Evolutionary conservation across 2,888 invertebrate genomes (phyloP).

Genomic region (Gerris lacustris): DNA sequence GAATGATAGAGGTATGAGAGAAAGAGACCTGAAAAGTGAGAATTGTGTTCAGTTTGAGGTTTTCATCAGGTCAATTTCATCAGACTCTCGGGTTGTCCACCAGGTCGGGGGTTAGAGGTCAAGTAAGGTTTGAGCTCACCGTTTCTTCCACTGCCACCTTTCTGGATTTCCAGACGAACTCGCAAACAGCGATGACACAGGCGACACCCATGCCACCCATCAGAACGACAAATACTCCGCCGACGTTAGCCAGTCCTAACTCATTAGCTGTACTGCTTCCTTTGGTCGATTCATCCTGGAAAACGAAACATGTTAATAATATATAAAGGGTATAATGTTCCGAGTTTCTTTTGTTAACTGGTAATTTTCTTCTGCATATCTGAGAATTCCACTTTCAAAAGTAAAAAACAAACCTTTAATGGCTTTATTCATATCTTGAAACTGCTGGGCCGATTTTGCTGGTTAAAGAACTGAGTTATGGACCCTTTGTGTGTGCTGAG

Average conservation of each 20-base stretch:
- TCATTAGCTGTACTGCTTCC: constrained; percentile 77
- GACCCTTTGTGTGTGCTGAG: no score
- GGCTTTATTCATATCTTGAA: no score
- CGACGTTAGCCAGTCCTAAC: constrained; percentile 86
- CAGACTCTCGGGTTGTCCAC: constrained; percentile 27
- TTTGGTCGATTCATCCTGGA: constrained; percentile 70
- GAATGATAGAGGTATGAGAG: no score
- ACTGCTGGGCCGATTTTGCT: no score
- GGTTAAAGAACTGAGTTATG: no score
- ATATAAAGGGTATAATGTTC: no score
- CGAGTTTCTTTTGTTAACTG: no score
- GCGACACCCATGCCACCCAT: constrained; percentile 87
- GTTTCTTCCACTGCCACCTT: constrained; percentile 84
- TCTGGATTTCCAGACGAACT: constrained; percentile 90
- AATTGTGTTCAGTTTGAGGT: no score
- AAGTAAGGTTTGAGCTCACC: constrained; percentile 41
- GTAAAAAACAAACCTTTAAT: not conserved
- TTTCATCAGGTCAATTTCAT: not conserved
- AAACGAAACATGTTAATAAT: constrained; percentile 21
- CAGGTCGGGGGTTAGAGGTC: constrained; percentile 31
- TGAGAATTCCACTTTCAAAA: not conserved
- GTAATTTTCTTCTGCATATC: not conserved
- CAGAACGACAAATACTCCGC: constrained; percentile 90
- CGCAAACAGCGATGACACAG: constrained; percentile 84
- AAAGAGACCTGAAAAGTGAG: no score